Percentiles rank a stretch among this genome's conserved stretches.
These are phyloP conservation scores for Furnarius figulus DNA, from an alignment of 2,113 vertebrate genomes.

Conservation along the genomic window DNA sequence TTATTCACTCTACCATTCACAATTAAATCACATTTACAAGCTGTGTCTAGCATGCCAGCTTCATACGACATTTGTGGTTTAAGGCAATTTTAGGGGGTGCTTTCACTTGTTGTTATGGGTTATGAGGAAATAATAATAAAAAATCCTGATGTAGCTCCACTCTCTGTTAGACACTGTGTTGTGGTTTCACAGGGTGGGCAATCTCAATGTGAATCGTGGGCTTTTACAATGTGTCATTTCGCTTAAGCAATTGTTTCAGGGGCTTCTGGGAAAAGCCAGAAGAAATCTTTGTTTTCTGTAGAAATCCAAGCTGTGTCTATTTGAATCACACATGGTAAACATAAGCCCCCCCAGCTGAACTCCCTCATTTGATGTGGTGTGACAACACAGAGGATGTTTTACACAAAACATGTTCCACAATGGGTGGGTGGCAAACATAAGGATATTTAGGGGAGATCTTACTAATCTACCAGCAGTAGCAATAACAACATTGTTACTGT, in stretches of 20 bases:
- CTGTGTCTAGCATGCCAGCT: conserved; percentile 28
- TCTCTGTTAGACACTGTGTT: background rate
- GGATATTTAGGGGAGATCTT: background rate
- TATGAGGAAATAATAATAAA: conserved; percentile 15
- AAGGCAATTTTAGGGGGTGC: conserved; percentile 34
- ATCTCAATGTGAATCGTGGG: background rate
- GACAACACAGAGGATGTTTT: conserved; percentile 28
- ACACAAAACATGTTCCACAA: background rate
- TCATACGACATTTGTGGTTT: conserved; percentile 27
- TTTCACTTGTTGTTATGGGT: conserved; percentile 43
- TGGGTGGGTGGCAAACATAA: background rate
- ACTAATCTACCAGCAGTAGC: background rate
- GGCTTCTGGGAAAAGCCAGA: conserved; percentile 33
- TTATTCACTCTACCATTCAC: conserved; percentile 64
- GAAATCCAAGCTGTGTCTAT: conserved; percentile 8
- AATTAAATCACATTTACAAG: conserved; percentile 61
- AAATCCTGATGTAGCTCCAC: background rate
- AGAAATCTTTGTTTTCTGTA: conserved; percentile 25
- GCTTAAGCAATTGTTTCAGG: conserved; percentile 12
- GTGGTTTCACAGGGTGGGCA: conserved; percentile 16
- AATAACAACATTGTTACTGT: background rate
- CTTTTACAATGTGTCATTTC: background rate
- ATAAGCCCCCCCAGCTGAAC: background rate
- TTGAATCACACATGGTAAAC: conserved; percentile 18
- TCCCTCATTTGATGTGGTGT: conserved; percentile 11